Conservation (phyloP, 2,113 vertebrate species). For the Todiramphus saurophagus region DNA sequence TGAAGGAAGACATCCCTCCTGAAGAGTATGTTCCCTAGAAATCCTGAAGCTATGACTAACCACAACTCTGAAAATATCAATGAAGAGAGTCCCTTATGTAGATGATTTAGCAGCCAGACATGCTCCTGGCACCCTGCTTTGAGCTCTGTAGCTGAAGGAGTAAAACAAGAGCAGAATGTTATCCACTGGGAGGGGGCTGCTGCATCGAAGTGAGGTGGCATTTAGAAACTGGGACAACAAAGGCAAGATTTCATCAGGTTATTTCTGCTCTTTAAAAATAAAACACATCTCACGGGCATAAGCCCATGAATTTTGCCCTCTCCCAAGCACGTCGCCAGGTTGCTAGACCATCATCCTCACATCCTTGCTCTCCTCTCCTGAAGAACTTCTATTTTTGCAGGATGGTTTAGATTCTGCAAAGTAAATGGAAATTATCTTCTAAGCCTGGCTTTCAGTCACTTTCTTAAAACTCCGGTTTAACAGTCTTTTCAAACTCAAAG, state of each 20-base stretch:
- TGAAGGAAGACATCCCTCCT: not conserved
- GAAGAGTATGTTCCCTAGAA: not conserved
- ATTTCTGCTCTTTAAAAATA: not conserved
- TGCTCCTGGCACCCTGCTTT: not conserved
- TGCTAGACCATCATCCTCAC: not conserved
- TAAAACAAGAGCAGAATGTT: not conserved
- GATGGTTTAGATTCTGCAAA: not conserved
- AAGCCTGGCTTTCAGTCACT: not conserved
- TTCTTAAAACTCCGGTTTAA: not conserved
- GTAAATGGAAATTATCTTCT: not conserved
- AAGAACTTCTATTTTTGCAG: not conserved
- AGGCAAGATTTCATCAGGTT: not conserved
- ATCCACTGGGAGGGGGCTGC: not conserved
- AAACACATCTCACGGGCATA: not conserved
- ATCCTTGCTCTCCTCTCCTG: not conserved
- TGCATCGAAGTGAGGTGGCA: not conserved
- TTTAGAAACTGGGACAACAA: not conserved
- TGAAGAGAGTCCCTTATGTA: not conserved
- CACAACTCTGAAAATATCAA: not conserved
- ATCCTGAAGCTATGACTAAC: not conserved
- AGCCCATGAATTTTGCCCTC: not conserved
- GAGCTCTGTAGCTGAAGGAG: accelerated
- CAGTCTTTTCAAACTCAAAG: not conserved
- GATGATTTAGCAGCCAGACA: not conserved
- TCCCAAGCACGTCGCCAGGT: not conserved